Base-by-base conservation (phyloP, 1,140 invertebrate species). In the Coptotermes formosanus region DNA sequence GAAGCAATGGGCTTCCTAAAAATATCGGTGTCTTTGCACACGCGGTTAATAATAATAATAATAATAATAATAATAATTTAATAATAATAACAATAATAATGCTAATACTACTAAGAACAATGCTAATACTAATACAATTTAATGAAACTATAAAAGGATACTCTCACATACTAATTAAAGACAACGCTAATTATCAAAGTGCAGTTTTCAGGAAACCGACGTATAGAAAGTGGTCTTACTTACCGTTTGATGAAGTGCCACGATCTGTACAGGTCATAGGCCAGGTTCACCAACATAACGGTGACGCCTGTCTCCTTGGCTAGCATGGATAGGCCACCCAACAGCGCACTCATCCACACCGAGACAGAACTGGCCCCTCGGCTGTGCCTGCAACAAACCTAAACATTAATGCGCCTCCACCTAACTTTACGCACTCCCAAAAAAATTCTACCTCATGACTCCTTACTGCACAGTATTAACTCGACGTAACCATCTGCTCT, bases 261-360 rank as follows among this genome's bases (percentile, higher is more conserved):
- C 88, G 93, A 94, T 86, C 93, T 92, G 90, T 95, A 96, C 86
- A 96, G 91, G 89, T 96, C 95, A 88, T 95, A 95, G 84, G 93
- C 91, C 83, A 95, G 90, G 89, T 96, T 96, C 83, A 96, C 92
- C 43, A 95, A 92, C 87, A 97, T 92, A 86, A 97, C 94, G 16
- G 96, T 97, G 82, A 98, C 94, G 82, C 97, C 97, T 55, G 97
- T 97, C 91, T 98, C 97, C 91, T 98, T 98, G 86, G 96, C 96
- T 87, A 98, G 92, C 95, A 97, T 97, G 87, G 97, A 96, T 38
- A 97, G 90, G n/a, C 94, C 94, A 9, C 94, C 95, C 4, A 95
- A 90, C 3, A 93, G 88, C 21, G 95, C 93, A 88, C 94, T 95
- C 86, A 93, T 91, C 92, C 94, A 94, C 16, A 95, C 92, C 86